phyloP scores from a whole-genome alignment of 2,113 vertebrate genomes.

The Notarius quadriscutis region DNA sequence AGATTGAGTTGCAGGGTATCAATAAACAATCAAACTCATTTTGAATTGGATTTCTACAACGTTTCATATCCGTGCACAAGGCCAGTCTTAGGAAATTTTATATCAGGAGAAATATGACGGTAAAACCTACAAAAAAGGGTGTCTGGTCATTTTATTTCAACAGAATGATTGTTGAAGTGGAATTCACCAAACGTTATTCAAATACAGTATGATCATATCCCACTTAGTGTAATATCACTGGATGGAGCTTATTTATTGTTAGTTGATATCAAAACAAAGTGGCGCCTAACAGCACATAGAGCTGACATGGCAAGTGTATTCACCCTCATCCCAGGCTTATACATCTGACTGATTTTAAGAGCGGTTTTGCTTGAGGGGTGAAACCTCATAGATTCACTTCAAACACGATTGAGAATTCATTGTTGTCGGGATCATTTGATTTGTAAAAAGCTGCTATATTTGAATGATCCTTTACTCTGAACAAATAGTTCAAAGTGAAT shows the following conservation, averaged over 20 bases:
- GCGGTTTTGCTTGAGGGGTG: constrained; percentile 71
- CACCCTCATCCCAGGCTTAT: constrained; percentile 66
- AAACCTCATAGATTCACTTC: constrained; percentile 68
- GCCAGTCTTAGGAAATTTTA: constrained; percentile 32
- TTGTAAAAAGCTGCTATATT: constrained; percentile 84
- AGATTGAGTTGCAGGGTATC: constrained; percentile 80
- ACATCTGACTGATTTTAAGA: constrained; percentile 68
- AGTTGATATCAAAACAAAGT: constrained; percentile 53
- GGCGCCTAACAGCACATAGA: constrained; percentile 42
- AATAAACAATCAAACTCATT: constrained; percentile 80
- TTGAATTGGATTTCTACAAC: constrained; percentile 77
- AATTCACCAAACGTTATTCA: constrained; percentile 32
- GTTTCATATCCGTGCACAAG: constrained; percentile 65
- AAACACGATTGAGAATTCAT: constrained; percentile 69
- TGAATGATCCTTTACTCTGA: constrained; percentile 92
- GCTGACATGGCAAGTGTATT: constrained; percentile 62
- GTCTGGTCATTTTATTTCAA: constrained; percentile 12
- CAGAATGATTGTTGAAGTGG: not conserved
- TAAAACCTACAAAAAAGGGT: constrained; percentile 17
- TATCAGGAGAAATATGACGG: constrained; percentile 38
- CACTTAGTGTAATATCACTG: constrained; percentile 61
- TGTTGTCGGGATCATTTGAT: constrained; percentile 92
- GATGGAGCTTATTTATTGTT: not conserved
- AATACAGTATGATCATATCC: constrained; percentile 46
- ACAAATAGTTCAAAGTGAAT: constrained; percentile 94